Evolutionary conservation across 2,113 vertebrate genomes (phyloP).

Genomic region (Panthera uncia): DNA sequence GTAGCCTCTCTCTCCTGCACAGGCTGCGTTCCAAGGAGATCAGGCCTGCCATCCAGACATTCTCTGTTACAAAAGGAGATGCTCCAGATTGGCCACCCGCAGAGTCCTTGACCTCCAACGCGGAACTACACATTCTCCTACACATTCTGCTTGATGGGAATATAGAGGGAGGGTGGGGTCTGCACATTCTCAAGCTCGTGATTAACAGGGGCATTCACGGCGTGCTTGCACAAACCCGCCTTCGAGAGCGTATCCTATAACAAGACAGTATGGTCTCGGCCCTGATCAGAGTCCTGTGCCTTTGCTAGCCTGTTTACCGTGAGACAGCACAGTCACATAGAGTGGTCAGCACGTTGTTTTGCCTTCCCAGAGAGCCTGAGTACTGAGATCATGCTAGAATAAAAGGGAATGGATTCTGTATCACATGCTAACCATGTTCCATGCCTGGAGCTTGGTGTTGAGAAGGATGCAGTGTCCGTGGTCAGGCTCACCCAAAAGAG

Average conservation of each 20-base stretch:
- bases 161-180: neutral
- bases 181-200: neutral
- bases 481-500: accelerated
- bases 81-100: neutral
- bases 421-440: accelerated
- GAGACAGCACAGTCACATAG: neutral
- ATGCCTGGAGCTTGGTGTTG: accelerated
- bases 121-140: neutral
- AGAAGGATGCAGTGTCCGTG: accelerated
- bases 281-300: neutral
- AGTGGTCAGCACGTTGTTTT: neutral
- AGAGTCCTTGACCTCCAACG: neutral
- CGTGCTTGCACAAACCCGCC: neutral
- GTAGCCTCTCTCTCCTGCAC: neutral
- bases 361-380: neutral
- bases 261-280: neutral
- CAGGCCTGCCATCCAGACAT: neutral
- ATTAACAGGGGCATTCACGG: neutral
- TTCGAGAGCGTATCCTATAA: neutral
- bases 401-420: neutral
- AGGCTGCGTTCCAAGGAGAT: neutral
- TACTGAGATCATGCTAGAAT: neutral
- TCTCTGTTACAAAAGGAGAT: neutral
- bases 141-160: neutral
- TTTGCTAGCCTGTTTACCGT: too few relatives aligned